Conservation (phyloP, 2,113 vertebrate species). For the Chiloscyllium plagiosum region DNA sequence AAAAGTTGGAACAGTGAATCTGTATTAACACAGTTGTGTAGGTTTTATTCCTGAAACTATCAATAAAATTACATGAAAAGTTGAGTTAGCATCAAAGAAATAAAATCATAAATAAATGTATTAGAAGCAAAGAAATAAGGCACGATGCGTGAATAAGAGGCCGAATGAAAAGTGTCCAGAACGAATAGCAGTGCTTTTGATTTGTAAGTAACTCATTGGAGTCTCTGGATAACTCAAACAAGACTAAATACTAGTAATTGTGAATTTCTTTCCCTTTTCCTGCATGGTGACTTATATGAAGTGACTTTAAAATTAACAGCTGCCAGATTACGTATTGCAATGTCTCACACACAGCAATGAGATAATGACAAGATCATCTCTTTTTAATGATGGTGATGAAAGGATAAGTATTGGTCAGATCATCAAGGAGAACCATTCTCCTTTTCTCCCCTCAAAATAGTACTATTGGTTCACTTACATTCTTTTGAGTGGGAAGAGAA, state of each 20-base stretch:
- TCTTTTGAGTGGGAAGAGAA: not conserved
- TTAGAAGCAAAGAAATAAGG: not conserved
- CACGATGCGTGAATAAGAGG: not conserved
- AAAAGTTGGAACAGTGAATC: not conserved
- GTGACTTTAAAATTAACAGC: no score
- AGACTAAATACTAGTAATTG: not conserved
- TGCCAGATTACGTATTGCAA: no score
- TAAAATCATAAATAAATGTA: not conserved
- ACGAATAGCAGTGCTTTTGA: not conserved
- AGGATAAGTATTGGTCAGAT: not conserved
- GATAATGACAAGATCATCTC: no score
- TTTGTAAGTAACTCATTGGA: not conserved
- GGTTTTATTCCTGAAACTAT: not conserved
- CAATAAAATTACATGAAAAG: not conserved
- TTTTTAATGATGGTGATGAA: not conserved
- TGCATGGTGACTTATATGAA: no score
- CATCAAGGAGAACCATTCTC: not conserved
- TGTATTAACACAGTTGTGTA: not conserved
- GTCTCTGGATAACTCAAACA: not conserved
- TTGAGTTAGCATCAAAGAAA: not conserved
- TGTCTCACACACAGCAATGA: no score
- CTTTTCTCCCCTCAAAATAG: not conserved
- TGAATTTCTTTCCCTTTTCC: not conserved
- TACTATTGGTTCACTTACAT: not conserved
- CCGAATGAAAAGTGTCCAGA: not conserved